A percentile compares a stretch with the other conserved stretches of the same genome.
phyloP scores from a whole-genome alignment of 1,140 invertebrate genomes.

The Drosophila nasuta region DNA sequence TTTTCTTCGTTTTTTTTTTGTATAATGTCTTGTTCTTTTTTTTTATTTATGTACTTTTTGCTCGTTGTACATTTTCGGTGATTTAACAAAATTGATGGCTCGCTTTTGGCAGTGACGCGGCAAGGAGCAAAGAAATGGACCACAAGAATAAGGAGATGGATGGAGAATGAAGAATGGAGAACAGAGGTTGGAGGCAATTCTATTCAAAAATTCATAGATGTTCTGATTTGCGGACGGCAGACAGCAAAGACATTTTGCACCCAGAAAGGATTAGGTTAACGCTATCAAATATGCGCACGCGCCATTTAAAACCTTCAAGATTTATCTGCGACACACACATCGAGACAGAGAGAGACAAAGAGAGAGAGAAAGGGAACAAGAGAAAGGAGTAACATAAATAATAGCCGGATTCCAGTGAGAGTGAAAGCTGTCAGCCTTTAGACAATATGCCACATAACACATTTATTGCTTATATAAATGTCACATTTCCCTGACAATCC shows the following conservation, averaged over 20 bases:
- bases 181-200: not conserved
- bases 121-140: not conserved
- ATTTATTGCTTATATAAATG: slow-evolving; percentile 33
- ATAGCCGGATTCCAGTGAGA: slow-evolving; percentile 34
- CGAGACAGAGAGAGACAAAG: not conserved
- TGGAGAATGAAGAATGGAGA: not conserved
- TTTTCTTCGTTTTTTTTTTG: not conserved
- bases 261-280: slow-evolving; percentile 64
- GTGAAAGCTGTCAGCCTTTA: slow-evolving; percentile 28
- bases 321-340: slow-evolving; percentile 34
- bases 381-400: slow-evolving; percentile 49
- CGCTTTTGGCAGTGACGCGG: slow-evolving; percentile 49
- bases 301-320: slow-evolving; percentile 12
- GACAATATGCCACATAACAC: slow-evolving; percentile 25
- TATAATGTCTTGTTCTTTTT: slow-evolving; percentile 13
- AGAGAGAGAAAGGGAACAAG: too few species aligned
- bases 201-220: slow-evolving; percentile 72
- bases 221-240: slow-evolving; percentile 56
- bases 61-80: slow-evolving; percentile 60
- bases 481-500: slow-evolving; percentile 15
- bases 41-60: slow-evolving; percentile 48
- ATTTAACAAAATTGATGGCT: slow-evolving; percentile 79
- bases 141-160: not conserved
- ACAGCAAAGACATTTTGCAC: slow-evolving; percentile 48
- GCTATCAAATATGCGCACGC: slow-evolving; percentile 26